These are phyloP conservation scores for Crepidodera aurea DNA, from an alignment of 2,888 invertebrate genomes.

Conservation along the genomic window DNA sequence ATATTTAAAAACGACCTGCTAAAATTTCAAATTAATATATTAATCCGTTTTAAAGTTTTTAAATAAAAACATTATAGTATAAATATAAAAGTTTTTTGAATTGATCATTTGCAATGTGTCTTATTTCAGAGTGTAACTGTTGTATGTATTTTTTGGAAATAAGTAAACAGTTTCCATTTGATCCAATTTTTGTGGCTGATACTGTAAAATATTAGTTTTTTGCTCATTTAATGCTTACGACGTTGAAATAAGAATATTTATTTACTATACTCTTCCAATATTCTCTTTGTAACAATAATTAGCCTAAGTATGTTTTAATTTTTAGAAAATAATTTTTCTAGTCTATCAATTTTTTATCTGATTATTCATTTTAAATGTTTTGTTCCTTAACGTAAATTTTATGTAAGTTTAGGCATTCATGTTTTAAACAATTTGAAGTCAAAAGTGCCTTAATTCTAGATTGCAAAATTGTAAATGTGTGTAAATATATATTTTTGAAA, in stretches of 20 bases:
- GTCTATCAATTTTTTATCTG: conserved; percentile 54
- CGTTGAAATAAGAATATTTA: conserved; percentile 53
- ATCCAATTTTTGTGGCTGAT: not conserved
- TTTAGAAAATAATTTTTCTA: conserved; percentile 56
- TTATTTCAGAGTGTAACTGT: too few species aligned
- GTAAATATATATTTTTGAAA: conserved; percentile 58
- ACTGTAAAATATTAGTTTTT: conserved; percentile 46
- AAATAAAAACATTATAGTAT: too few species aligned
- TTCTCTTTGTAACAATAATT: conserved; percentile 47
- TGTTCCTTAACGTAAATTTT: conserved; percentile 49
- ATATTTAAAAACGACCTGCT: too few species aligned
- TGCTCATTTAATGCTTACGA: conserved; percentile 50
- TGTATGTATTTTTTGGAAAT: not conserved
- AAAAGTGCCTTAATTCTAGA: conserved; percentile 49
- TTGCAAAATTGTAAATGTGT: conserved; percentile 55
- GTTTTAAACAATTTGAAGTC: conserved; percentile 39
- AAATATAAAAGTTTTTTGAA: too few species aligned
- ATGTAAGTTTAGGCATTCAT: conserved; percentile 36
- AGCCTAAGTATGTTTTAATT: conserved; percentile 50
- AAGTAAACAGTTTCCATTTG: not conserved
- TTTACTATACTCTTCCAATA: conserved; percentile 48
- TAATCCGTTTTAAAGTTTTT: too few species aligned
- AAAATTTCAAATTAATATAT: too few species aligned
- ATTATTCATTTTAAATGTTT: conserved; percentile 50
- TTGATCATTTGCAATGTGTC: too few species aligned